Percentiles rank a stretch among this genome's conserved stretches.
These are phyloP conservation scores for Hapalemur alaotrensis DNA, from an alignment of 2,797 vertebrate genomes.

Conservation along the genomic window DNA sequence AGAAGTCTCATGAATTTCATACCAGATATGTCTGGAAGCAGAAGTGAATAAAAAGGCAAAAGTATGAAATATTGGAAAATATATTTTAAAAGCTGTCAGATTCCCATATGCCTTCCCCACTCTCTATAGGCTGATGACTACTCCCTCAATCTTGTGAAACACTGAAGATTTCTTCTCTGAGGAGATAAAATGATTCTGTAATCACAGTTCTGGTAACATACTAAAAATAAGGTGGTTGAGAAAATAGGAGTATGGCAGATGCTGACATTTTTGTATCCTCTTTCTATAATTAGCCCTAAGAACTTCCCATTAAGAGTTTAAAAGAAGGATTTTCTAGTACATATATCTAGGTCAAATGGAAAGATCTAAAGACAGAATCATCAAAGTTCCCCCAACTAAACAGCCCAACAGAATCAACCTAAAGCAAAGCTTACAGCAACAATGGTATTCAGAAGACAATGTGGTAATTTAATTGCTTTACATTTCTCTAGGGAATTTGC, in stretches of 20 bases:
- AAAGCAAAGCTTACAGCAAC: not conserved
- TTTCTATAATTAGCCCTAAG: not conserved
- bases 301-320: not conserved
- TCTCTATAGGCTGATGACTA: not conserved
- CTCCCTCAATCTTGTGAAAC: not conserved
- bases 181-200: not conserved
- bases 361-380: not conserved
- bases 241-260: not conserved
- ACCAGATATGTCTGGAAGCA: not conserved
- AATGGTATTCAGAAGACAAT: not conserved
- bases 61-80: not conserved
- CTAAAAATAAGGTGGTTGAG: not conserved
- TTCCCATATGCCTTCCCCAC: not conserved
- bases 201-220: not conserved
- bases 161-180: not conserved
- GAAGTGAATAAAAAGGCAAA: not conserved
- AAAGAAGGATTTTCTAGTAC: not conserved
- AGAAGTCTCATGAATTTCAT: not conserved
- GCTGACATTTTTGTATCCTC: not conserved
- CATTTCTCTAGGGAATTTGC: not conserved
- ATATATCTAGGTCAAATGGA: not conserved
- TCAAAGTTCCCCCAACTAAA: not conserved
- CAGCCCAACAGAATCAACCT: not conserved
- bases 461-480: not conserved
- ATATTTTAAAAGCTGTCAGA: not conserved